Evolutionary conservation across 2,113 vertebrate species (phyloP).

Genomic region (Amblyornis subalaris): DNA sequence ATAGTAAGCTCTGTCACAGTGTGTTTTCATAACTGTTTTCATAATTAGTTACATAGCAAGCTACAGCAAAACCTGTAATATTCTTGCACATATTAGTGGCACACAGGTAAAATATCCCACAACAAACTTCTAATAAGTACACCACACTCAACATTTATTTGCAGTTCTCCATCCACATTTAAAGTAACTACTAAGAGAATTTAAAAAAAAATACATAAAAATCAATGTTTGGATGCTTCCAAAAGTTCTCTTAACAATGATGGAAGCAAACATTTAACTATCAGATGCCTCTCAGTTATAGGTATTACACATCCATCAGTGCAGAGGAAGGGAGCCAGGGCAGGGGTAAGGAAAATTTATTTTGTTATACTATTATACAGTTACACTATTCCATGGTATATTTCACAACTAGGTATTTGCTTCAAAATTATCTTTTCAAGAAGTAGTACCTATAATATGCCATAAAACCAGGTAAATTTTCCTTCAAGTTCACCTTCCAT

Average conservation of each 20-base stretch:
- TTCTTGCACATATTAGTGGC: neutral
- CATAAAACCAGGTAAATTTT: neutral
- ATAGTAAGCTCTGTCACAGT: neutral
- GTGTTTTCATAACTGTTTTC: neutral
- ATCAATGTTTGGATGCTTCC: neutral
- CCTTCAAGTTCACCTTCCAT: constrained; percentile 70
- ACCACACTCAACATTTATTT: constrained; percentile 97
- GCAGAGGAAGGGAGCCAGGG: neutral
- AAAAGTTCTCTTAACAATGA: constrained; percentile 41
- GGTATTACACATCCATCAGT: constrained; percentile 55
- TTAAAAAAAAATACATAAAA: neutral
- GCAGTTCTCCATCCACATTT: constrained; percentile 71
- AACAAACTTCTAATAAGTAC: constrained; percentile 86
- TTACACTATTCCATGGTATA: neutral
- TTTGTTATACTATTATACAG: neutral
- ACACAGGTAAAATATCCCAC: constrained; percentile 83
- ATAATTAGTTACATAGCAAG: neutral
- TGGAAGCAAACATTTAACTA: constrained; percentile 52
- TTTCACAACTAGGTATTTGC: neutral
- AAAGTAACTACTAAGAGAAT: constrained; percentile 63
- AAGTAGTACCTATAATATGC: constrained; percentile 36
- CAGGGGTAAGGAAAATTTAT: neutral
- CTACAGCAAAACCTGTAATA: constrained; percentile 18
- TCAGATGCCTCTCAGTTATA: constrained; percentile 59
- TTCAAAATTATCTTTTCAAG: constrained; percentile 3